Conservation (phyloP, 2,888 invertebrate genomes). For the Agrotis ipsilon region DNA sequence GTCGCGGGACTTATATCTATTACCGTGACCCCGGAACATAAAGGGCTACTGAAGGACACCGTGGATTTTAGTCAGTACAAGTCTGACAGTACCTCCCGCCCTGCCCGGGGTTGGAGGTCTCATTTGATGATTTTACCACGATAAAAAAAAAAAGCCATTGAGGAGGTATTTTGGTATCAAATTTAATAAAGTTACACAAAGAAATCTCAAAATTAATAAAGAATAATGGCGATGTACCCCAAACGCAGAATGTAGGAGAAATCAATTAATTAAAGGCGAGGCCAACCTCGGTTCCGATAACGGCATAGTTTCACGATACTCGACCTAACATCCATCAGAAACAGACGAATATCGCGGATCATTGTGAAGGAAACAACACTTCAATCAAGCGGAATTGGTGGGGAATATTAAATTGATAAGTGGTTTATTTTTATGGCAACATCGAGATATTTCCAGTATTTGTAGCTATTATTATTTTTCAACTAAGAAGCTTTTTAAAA, state of each 20-base stretch:
- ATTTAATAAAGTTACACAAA: too few relatives aligned
- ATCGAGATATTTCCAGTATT: neutral
- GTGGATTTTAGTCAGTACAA: too few relatives aligned
- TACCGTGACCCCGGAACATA: too few relatives aligned
- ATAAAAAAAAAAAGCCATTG: too few relatives aligned
- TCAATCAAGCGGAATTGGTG: slow-evolving; percentile 11
- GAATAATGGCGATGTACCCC: slow-evolving; percentile 21
- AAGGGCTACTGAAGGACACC: too few relatives aligned
- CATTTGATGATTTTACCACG: too few relatives aligned
- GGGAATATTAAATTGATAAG: neutral
- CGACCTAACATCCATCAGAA: slow-evolving; percentile 65
- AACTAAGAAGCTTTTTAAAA: too few relatives aligned
- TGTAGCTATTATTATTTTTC: too few relatives aligned
- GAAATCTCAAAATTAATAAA: slow-evolving; percentile 4
- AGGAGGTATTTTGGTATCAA: too few relatives aligned
- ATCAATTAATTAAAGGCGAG: slow-evolving; percentile 79
- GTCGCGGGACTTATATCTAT: too few relatives aligned
- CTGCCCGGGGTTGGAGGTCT: too few relatives aligned
- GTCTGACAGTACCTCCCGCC: too few relatives aligned
- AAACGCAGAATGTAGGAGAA: slow-evolving; percentile 48
- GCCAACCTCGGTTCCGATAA: slow-evolving; percentile 69
- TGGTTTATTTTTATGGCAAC: neutral
- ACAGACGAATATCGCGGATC: slow-evolving; percentile 29
- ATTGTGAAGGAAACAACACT: slow-evolving; percentile 30
- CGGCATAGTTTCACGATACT: slow-evolving; percentile 70